These are phyloP conservation scores for Diadophis punctatus DNA, from an alignment of 2,113 vertebrate genomes.

Conservation along the genomic window DNA sequence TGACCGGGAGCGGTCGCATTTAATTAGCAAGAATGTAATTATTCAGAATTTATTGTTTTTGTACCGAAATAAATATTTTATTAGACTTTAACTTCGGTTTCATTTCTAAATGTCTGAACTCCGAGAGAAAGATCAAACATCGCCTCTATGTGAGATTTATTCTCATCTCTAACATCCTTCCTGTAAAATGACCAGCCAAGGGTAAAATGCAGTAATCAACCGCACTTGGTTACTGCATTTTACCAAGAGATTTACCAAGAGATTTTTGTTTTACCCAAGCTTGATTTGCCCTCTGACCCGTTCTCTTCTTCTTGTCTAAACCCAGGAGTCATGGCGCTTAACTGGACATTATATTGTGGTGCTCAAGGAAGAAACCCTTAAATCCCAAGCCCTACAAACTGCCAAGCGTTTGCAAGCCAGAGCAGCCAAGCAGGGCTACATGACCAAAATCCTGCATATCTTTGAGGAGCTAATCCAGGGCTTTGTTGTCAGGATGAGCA, in stretches of 20 bases:
- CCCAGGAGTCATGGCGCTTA: slow-evolving; percentile 77
- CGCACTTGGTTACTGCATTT: not conserved
- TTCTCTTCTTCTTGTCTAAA: not conserved
- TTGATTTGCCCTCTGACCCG: not conserved
- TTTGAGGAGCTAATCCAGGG: slow-evolving; percentile 76
- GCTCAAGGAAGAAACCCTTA: slow-evolving; percentile 64
- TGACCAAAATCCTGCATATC: slow-evolving; percentile 69
- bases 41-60: no score
- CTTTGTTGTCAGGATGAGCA: slow-evolving; percentile 71
- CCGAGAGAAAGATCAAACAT: no score
- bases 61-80: no score
- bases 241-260: no score
- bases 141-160: no score
- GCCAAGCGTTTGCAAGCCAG: slow-evolving; percentile 64
- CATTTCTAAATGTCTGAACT: no score
- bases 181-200: no score
- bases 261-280: not conserved
- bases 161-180: no score
- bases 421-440: slow-evolving; percentile 71
- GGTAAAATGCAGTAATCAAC: not conserved
- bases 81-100: no score
- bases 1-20: no score
- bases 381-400: slow-evolving; percentile 63
- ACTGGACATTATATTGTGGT: slow-evolving; percentile 81
- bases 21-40: no score